Conservation (phyloP, 2,888 invertebrate genomes). For the Dolichopus griseipennis region DNA sequence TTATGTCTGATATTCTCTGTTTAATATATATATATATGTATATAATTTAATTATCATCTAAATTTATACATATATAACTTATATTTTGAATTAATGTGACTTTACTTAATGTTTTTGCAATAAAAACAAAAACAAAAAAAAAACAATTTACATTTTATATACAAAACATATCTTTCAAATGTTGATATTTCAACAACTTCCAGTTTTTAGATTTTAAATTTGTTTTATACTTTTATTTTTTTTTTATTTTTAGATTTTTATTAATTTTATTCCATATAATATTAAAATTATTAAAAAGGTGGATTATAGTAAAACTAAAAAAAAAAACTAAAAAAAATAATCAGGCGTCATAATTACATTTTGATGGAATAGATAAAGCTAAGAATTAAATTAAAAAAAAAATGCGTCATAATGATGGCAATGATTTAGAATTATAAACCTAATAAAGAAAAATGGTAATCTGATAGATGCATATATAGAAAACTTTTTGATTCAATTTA, state of each 20-base stretch:
- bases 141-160: neutral
- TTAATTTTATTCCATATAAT: neutral
- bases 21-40: too few species aligned
- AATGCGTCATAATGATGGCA: neutral
- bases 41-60: too few species aligned
- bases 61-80: too few species aligned
- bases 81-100: constrained; percentile 1
- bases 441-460: neutral
- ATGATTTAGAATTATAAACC: neutral
- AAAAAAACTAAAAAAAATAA: neutral
- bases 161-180: neutral
- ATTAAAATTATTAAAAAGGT: neutral
- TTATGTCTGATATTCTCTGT: too few species aligned
- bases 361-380: neutral
- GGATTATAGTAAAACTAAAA: neutral
- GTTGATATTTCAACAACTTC: constrained; percentile 1
- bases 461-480: too few species aligned
- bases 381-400: neutral
- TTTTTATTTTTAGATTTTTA: too few species aligned
- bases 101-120: constrained; percentile 4
- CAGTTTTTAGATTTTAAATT: neutral
- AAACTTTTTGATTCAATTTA: too few species aligned
- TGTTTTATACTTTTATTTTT: too few species aligned
- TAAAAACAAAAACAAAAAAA: neutral
- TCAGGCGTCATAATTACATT: constrained; percentile 6